A percentile compares a stretch with the other conserved stretches of the same genome.
phyloP scores from a whole-genome alignment of 2,888 invertebrate genomes.

The Synanthedon formicaeformis region DNA sequence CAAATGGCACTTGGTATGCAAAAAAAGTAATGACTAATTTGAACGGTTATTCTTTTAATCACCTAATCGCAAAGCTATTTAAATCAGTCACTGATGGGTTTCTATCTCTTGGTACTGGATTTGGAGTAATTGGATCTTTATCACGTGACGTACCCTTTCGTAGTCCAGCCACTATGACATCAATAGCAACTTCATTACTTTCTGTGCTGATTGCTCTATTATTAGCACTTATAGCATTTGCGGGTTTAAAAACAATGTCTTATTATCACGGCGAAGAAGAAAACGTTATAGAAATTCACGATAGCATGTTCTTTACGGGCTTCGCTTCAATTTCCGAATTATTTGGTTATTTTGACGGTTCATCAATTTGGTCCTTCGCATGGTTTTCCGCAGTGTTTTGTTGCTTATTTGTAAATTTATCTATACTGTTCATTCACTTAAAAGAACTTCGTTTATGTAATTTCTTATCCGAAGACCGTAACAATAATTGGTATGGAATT shows the following conservation, averaged over 20 bases:
- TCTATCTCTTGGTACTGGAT: conserved; percentile 38
- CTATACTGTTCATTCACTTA: conserved; percentile 38
- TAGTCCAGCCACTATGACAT: conserved; percentile 52
- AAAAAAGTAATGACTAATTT: conserved; percentile 25
- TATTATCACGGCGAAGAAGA: conserved; percentile 54
- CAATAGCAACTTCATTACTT: conserved; percentile 35
- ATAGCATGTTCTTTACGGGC: conserved; percentile 27
- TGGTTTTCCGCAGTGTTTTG: conserved; percentile 43
- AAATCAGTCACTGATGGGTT: conserved; percentile 28
- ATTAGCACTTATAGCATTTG: conserved; percentile 35
- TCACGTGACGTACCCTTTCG: conserved; percentile 43
- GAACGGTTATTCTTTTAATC: conserved; percentile 18
- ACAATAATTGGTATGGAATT: conserved; percentile 22
- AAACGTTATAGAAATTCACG: conserved; percentile 40
- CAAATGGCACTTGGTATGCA: conserved; percentile 47
- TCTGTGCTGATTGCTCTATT: conserved; percentile 28
- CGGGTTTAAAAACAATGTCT: conserved; percentile 49
- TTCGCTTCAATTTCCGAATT: conserved; percentile 47
- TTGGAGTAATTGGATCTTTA: conserved; percentile 39
- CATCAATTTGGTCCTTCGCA: conserved; percentile 37
- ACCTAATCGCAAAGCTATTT: conserved; percentile 9
- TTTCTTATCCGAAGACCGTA: conserved; percentile 15
- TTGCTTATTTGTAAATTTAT: conserved; percentile 37
- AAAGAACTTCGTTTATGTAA: conserved; percentile 22
- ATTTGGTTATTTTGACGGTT: conserved; percentile 39